Evolutionary conservation across 2,888 invertebrate species (phyloP).

Genomic region (Chrysopilus asiliformis): DNA sequence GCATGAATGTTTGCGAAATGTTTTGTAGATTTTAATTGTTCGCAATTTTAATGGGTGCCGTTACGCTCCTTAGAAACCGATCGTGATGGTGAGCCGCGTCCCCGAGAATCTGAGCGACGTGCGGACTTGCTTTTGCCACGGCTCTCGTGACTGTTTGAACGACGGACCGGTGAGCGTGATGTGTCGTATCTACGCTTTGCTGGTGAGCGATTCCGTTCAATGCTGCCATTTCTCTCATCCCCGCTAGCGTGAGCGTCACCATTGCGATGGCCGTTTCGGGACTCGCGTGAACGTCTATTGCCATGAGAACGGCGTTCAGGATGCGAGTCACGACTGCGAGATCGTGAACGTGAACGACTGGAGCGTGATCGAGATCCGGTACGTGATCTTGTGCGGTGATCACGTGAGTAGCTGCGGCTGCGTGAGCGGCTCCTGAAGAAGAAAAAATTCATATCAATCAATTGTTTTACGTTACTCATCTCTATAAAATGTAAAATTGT

Average conservation of each 20-base stretch:
- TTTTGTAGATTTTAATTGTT: too few relatives aligned
- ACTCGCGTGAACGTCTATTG: conserved; percentile 8
- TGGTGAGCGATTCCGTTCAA: too few relatives aligned
- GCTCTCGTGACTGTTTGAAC: conserved; percentile 11
- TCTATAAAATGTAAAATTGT: too few relatives aligned
- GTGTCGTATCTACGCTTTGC: conserved; percentile 10
- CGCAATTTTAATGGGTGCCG: too few relatives aligned
- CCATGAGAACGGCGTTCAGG: conserved; percentile 1
- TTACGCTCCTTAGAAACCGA: too few relatives aligned
- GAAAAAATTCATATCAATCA: too few relatives aligned
- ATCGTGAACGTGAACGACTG: conserved; percentile 20
- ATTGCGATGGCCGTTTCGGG: conserved; percentile 11
- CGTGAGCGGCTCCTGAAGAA: conserved; percentile 52
- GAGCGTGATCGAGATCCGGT: conserved; percentile 39
- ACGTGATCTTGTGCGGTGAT: conserved; percentile 31
- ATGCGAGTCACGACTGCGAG: conserved; percentile 34
- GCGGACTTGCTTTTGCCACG: conserved; percentile 13
- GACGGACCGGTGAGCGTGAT: conserved; percentile 10
- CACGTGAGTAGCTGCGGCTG: conserved; percentile 50
- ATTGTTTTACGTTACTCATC: too few relatives aligned
- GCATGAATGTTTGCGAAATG: too few relatives aligned
- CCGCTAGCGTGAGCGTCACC: conserved; percentile 4
- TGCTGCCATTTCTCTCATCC: conserved; percentile 7
- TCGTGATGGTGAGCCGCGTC: conserved; percentile 10
- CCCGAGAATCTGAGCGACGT: conserved; percentile 11